Conservation (phyloP, 2,113 vertebrate species). For the Oxygymnocypris stewartii region DNA sequence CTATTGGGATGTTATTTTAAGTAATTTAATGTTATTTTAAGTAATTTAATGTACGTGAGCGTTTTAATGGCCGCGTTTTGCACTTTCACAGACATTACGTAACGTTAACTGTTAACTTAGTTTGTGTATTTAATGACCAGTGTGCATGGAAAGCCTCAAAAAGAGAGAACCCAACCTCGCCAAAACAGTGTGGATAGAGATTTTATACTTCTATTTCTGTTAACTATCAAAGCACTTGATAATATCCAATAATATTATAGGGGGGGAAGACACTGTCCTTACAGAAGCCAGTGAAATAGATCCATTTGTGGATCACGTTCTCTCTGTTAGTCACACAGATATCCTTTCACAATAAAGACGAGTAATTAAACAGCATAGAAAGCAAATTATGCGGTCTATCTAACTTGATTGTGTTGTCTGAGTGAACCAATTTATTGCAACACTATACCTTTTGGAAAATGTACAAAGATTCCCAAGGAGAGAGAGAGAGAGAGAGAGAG, state of each 20-base stretch:
- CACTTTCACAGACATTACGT: too few relatives aligned
- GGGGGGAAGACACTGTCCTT: neutral
- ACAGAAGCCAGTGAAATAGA: neutral
- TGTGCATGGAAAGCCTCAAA: slow-evolving; percentile 49
- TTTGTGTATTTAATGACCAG: slow-evolving; percentile 53
- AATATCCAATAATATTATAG: neutral
- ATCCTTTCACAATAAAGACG: slow-evolving; percentile 40
- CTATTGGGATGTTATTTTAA: too few relatives aligned
- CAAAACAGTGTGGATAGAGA: neutral
- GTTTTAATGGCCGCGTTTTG: too few relatives aligned
- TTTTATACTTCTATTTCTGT: neutral
- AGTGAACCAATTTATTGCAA: slow-evolving; percentile 46
- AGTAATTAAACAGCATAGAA: slow-evolving; percentile 40
- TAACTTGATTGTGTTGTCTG: slow-evolving; percentile 40
- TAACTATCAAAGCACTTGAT: neutral
- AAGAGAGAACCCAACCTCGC: neutral
- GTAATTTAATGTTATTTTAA: too few relatives aligned
- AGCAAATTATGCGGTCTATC: slow-evolving; percentile 38
- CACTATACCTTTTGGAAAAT: slow-evolving; percentile 29
- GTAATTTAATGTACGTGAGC: too few relatives aligned
- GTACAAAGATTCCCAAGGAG: neutral
- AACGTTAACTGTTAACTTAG: too few relatives aligned
- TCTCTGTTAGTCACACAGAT: slow-evolving; percentile 31
- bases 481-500: slow-evolving; percentile 12
- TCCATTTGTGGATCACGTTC: slow-evolving; percentile 11